Base-by-base conservation (phyloP, 2,888 invertebrate genomes). In the Dione juno region DNA sequence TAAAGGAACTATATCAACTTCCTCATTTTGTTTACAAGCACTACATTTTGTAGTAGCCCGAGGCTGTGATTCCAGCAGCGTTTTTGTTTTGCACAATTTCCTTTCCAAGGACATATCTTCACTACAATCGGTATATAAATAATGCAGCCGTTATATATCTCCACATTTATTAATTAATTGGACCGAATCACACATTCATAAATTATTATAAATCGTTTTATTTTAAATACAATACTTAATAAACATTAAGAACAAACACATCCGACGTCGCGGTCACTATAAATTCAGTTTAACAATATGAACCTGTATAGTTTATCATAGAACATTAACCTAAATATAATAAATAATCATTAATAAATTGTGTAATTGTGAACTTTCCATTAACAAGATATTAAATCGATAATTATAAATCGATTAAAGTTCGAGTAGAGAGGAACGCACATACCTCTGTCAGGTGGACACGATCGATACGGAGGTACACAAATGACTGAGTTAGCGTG, bases 361-460 rank as follows among this genome's bases (percentile, higher is more conserved):
- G 65, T 57, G 66, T 70, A 69, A 67, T 70, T 58, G 73, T 67
- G 63, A 48, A 28, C 63, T 28, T 75, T 77, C 73, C 73, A 73
- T 71, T 75, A 52, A 70, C 52, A 54, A 74, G 74, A 68, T 58
- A 59, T 41, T n/a, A 16, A 41, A 69, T 65, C 66, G 74, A 80
- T 83, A 81, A 75, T 89, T 88, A 86, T 83, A 85, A 81, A 77
- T 77, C 79, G 82, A 87, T 88, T 83, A 82, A 77, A 76, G 74
- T 70, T 71, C 71, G 73, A 74, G 77, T 68, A 76, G 74, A 75
- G 77, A 76, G 76, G 72, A 77, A 74, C 78, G 78, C 74, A 84
- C 87, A 80, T 87, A 88, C 88, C 87, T 82, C 78, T 77, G 78
- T 78, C 70, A 75, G 74, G 75, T 77, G 78, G 80, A 80, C 83